Evolutionary conservation across 2,888 invertebrate genomes (phyloP).

Genomic region (Papilio elwesi): DNA sequence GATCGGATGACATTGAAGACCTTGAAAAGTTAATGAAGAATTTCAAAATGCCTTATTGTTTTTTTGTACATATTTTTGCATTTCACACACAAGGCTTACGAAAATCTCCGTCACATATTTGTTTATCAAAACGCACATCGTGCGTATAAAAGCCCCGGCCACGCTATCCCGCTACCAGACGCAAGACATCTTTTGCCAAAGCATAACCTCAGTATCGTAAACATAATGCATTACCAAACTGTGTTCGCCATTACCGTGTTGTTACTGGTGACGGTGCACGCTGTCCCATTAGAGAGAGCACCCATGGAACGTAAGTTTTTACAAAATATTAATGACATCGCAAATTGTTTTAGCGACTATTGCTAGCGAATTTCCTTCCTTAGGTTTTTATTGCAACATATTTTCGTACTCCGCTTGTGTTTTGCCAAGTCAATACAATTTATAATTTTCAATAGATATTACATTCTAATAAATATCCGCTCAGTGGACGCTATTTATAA

Average conservation of each 20-base stretch:
- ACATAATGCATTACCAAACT: constrained; percentile 29
- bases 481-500: no score
- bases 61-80: neutral
- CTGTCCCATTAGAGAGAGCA: constrained; percentile 25
- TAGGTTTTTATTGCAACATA: neutral
- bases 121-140: constrained; percentile 25
- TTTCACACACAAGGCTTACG: constrained; percentile 5
- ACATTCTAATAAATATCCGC: neutral
- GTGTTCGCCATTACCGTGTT: constrained; percentile 24
- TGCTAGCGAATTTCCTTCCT: neutral
- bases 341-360: neutral
- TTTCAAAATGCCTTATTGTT: no score
- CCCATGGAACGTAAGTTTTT: constrained; percentile 30
- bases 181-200: constrained; percentile 12
- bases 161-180: constrained; percentile 10
- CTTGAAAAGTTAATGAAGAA: no score
- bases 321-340: neutral
- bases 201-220: neutral
- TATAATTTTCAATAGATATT: neutral
- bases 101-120: constrained; percentile 1
- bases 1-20: no score
- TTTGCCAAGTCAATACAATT: neutral
- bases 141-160: constrained; percentile 32
- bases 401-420: neutral
- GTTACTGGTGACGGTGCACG: neutral